Evolutionary conservation across 1,140 invertebrate species (phyloP).

Genomic region (Pentalonia nigronervosa): DNA sequence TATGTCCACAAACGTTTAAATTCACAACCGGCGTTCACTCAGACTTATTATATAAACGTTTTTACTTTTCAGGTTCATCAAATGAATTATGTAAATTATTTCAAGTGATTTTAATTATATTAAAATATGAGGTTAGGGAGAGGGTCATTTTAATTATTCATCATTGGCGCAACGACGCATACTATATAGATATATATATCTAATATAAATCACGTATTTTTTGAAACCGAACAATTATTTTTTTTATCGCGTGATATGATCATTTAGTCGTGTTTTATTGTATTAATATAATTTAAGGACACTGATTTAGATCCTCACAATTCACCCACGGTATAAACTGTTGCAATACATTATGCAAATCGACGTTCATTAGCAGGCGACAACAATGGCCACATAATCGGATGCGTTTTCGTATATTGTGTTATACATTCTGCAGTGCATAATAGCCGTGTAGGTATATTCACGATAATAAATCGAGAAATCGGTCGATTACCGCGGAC

Average conservation of each 20-base stretch:
- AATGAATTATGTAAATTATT: background rate
- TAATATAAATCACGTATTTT: background rate
- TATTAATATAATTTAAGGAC: conserved; percentile 11
- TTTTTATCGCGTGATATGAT: background rate
- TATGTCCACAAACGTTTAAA: background rate
- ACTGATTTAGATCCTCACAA: background rate
- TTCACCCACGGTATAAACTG: background rate
- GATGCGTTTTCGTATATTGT: background rate
- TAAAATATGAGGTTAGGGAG: background rate
- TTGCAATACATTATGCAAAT: background rate
- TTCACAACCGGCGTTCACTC: no score
- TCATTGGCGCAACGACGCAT: background rate
- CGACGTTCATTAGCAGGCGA: background rate
- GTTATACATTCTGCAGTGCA: background rate
- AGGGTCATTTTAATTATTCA: background rate
- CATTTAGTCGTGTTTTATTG: background rate
- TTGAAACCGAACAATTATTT: background rate
- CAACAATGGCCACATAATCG: background rate
- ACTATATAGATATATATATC: background rate
- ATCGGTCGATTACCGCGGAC: background rate
- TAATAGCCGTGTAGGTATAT: background rate
- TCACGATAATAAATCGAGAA: background rate
- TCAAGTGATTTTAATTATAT: background rate
- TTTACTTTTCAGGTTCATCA: conserved; percentile 4
- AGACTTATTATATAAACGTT: background rate